Base-by-base conservation (phyloP, 2,888 invertebrate genomes). In the Charanyca ferruginea region DNA sequence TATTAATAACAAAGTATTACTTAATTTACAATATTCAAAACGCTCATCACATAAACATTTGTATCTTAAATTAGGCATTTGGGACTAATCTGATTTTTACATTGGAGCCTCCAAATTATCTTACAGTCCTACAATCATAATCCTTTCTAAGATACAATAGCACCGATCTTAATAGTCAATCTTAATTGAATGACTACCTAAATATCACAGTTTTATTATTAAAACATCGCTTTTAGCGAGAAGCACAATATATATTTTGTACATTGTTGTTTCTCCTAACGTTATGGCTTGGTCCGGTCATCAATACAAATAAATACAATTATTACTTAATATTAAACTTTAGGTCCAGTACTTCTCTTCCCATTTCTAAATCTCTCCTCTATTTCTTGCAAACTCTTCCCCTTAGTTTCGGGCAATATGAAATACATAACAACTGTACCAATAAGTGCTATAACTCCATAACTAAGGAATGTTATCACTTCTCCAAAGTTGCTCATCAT, bases 371-470 rank as follows among this genome's bases (percentile, higher is more conserved):
- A 96, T 47, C 91, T 91, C 49, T 96, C 96, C 83, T 97, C 97
- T 69, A 97, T 97, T 86, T 97, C 97, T 72, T 96, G 95, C 53
- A 97, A 90, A 28, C 97, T 96, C 76, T 96, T 97, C 3, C 97
- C 96, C 82, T 96, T 97, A 0, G 97, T 97, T 90, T 97, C 97
- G 1, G 97, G 97, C 48, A 97, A 87, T 65, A 95, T 96, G 54
- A 96, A 94, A 83, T 96, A 96, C 65, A 97, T 90, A 55, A 96
- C 92, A 3, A 95, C 70, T 23, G 96, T 96, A 3, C 97, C 97
- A 8, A 96, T 28, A 0, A 97, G 85, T 0, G 97, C 96, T 75
- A 97, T 91, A 0, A 91, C 68, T 23, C 97, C 97, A 82, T 97
- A 97, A 58, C 96, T 86, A 1, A 96, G 88, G 90, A 97, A 97